A percentile compares a stretch with the other conserved stretches of the same genome.
phyloP scores from a whole-genome alignment of 2,113 vertebrate genomes.

The Ia io region DNA sequence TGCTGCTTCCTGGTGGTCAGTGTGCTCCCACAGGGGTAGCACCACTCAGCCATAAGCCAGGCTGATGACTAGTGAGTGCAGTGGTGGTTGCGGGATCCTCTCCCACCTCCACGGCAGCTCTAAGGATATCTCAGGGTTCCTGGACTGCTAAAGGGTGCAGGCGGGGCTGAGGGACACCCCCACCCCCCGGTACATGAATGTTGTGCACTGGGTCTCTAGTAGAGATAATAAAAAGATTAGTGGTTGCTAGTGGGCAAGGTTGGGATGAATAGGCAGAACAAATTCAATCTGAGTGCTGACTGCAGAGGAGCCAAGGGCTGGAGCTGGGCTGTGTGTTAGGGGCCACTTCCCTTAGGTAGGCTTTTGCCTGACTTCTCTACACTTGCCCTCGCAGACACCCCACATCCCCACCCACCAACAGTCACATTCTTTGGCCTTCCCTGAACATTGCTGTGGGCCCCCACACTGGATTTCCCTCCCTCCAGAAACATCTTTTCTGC shows the following conservation, averaged over 20 bases:
- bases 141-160: too few relatives aligned
- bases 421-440: background rate
- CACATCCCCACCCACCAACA: background rate
- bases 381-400: background rate
- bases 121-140: too few relatives aligned
- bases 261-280: background rate
- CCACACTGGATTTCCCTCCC: background rate
- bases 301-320: background rate
- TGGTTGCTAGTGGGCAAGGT: background rate
- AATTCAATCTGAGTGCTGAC: background rate
- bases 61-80: too few relatives aligned
- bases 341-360: background rate
- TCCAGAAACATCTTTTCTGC: slow-evolving; percentile 56
- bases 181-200: too few relatives aligned
- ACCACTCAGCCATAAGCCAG: too few relatives aligned
- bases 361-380: slow-evolving; percentile 8
- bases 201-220: too few relatives aligned
- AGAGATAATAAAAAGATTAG: background rate
- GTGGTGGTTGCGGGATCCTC: too few relatives aligned
- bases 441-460: background rate
- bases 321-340: background rate
- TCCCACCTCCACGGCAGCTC: too few relatives aligned
- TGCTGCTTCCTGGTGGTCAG: too few relatives aligned
- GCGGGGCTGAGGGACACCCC: too few relatives aligned
- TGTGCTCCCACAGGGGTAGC: too few relatives aligned